phyloP scores from a whole-genome alignment of 2,113 vertebrate genomes.

The Anhinga rufa region DNA sequence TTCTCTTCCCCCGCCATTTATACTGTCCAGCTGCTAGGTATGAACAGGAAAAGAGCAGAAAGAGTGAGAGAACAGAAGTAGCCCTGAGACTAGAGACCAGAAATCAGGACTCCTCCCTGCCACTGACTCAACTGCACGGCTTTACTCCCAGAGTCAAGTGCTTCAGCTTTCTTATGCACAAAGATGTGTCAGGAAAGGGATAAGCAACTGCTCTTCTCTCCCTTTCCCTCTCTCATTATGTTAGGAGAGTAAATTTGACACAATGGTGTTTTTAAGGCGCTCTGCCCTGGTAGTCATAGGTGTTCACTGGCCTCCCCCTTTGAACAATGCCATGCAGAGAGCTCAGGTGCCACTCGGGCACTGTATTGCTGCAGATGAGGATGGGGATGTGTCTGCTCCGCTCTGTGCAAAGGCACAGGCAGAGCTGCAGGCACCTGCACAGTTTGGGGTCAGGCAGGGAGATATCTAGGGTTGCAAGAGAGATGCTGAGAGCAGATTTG shows the following conservation, averaged over 20 bases:
- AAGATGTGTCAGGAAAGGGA: background rate
- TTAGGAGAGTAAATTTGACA: background rate
- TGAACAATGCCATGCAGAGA: background rate
- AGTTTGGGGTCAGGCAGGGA: background rate
- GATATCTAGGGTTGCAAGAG: background rate
- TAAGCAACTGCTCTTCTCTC: background rate
- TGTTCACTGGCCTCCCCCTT: background rate
- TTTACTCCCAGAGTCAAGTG: background rate
- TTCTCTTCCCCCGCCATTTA: background rate
- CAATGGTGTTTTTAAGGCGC: background rate
- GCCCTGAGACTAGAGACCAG: background rate
- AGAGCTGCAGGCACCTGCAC: background rate
- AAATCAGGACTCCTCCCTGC: background rate
- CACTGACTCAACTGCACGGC: background rate
- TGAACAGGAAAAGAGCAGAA: background rate
- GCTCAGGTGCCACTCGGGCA: background rate
- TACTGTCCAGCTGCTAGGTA: background rate
- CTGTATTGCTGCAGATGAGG: background rate
- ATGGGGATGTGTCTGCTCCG: rapidly evolving
- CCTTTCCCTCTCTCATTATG: background rate
- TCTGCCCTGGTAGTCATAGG: background rate
- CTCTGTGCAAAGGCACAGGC: background rate
- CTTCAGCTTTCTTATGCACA: background rate
- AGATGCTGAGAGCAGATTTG: background rate
- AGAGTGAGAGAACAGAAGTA: background rate